These are phyloP conservation scores for Alcis repandata DNA, from an alignment of 2,888 invertebrate species.

Conservation along the genomic window DNA sequence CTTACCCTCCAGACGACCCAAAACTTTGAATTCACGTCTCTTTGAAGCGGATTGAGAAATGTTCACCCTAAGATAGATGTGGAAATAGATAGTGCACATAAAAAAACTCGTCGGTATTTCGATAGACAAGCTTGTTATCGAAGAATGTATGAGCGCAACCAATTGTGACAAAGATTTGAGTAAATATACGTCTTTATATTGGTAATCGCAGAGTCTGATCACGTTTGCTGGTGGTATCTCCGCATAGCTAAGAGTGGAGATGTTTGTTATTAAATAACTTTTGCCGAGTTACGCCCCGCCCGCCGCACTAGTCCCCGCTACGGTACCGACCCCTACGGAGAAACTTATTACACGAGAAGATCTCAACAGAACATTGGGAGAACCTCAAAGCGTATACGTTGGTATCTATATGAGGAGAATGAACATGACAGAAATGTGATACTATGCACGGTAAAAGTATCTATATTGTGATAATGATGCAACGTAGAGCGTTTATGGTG, in stretches of 20 bases:
- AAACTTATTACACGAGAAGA: constrained; percentile 60
- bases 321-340: constrained; percentile 49
- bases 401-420: constrained; percentile 42
- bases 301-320: constrained; percentile 53
- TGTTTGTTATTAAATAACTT: constrained; percentile 84
- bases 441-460: too few relatives aligned
- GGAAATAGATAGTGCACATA: constrained; percentile 15
- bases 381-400: background rate
- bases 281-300: constrained; percentile 73
- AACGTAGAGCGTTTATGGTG: too few relatives aligned
- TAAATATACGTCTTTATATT: constrained; percentile 33
- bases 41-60: constrained; percentile 14
- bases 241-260: constrained; percentile 64
- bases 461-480: too few relatives aligned
- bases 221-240: constrained; percentile 53
- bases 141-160: constrained; percentile 19
- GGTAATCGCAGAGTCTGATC: constrained; percentile 55
- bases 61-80: constrained; percentile 7
- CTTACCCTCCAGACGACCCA: constrained; percentile 21
- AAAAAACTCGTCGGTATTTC: constrained; percentile 2
- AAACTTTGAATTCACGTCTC: constrained; percentile 19
- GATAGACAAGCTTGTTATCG: constrained; percentile 8
- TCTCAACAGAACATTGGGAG: constrained; percentile 45
- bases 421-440: constrained; percentile 39
- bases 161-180: constrained; percentile 10